phyloP scores from a whole-genome alignment of 2,888 invertebrate genomes.

The Osmoderma eremita region DNA sequence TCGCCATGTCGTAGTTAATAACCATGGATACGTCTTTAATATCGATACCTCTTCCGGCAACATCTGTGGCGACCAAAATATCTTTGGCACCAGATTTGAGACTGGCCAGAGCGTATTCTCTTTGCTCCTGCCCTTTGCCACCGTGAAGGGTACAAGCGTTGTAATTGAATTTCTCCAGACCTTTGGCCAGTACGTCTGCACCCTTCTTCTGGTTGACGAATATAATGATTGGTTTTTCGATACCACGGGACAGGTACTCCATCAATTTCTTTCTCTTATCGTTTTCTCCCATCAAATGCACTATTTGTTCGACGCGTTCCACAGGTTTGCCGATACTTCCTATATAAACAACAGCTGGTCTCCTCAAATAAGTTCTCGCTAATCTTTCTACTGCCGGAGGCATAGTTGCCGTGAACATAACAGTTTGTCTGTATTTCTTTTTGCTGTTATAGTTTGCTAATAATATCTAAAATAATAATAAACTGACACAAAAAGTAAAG shows the following conservation, averaged over 20 bases:
- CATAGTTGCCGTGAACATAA: constrained; percentile 99
- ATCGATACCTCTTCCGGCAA: constrained; percentile 99
- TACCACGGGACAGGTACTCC: constrained; percentile 87
- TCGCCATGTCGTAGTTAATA: constrained; percentile 99
- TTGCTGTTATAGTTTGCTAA: constrained; percentile 95
- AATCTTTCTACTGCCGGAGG: constrained; percentile 96
- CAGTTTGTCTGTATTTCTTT: constrained; percentile 98
- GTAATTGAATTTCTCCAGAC: constrained; percentile 95
- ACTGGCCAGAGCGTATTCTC: constrained; percentile 97
- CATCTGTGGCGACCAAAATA: constrained; percentile 98
- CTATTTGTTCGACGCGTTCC: constrained; percentile 97
- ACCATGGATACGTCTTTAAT: constrained; percentile 99
- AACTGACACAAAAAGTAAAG: not conserved
- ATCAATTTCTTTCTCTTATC: constrained; percentile 97
- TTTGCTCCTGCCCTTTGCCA: constrained; percentile 99
- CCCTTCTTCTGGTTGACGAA: constrained; percentile 99
- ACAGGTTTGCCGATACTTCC: constrained; percentile 96
- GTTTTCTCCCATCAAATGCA: constrained; percentile 93
- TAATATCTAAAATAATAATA: constrained; percentile 34
- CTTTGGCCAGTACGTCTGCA: constrained; percentile 96
- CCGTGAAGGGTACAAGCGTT: constrained; percentile 98
- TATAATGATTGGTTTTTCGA: constrained; percentile 98
- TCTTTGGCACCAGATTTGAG: constrained; percentile 97
- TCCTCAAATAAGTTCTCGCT: constrained; percentile 91
- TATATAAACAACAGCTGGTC: constrained; percentile 96